These are phyloP conservation scores for Platycnemis pennipes DNA, from an alignment of 2,888 invertebrate genomes.

Conservation along the genomic window DNA sequence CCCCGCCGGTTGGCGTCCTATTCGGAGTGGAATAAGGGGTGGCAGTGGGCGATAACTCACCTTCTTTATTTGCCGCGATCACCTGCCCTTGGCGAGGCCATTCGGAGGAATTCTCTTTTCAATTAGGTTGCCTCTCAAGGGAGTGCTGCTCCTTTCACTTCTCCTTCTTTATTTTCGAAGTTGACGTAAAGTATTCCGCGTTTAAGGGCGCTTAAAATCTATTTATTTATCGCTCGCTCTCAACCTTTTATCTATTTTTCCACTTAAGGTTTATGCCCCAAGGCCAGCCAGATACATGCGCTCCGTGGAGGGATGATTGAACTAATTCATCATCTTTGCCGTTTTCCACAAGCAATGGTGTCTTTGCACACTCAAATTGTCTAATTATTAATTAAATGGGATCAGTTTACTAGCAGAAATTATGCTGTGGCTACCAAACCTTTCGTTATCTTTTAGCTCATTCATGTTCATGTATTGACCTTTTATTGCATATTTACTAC, in stretches of 20 bases:
- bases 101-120: conserved; percentile 45
- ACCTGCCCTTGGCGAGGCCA: neutral
- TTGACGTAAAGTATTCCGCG: neutral
- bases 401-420: too few species aligned
- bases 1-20: neutral
- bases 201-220: neutral
- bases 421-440: too few species aligned
- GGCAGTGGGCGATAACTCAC: conserved; percentile 20
- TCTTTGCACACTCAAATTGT: too few species aligned
- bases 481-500: too few species aligned
- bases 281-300: too few species aligned
- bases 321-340: too few species aligned
- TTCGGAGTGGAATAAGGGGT: neutral
- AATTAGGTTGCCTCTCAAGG: conserved; percentile 18
- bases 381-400: too few species aligned
- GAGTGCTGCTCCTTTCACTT: neutral
- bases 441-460: too few species aligned
- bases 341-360: too few species aligned
- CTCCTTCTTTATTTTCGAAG: neutral
- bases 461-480: too few species aligned
- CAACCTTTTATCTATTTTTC: neutral
- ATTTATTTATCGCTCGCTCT: neutral
- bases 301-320: too few species aligned
- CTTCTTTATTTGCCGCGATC: conserved; percentile 47
- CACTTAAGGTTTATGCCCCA: neutral